Conservation (phyloP, 2,888 invertebrate species). For the Leptinotarsa juncta region DNA sequence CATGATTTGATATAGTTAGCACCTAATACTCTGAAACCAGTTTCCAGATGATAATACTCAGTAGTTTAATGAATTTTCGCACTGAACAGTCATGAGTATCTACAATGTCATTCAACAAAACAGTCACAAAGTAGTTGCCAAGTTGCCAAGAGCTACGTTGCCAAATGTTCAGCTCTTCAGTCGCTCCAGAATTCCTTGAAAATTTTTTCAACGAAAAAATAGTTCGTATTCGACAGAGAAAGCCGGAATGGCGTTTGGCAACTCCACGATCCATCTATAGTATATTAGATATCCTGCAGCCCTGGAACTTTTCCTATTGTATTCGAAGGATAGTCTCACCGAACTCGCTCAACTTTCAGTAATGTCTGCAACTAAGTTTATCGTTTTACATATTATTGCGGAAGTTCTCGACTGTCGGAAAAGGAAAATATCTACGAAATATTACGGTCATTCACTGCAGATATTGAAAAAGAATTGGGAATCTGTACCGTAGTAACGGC, state of each 20-base stretch:
- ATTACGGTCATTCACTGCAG: constrained; percentile 4
- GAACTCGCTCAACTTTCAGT: constrained; percentile 9
- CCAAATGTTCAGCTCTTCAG: no score
- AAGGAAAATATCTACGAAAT: constrained; percentile 5
- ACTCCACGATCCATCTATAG: neutral
- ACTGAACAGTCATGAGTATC: no score
- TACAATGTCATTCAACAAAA: no score
- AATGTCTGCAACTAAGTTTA: constrained; percentile 19
- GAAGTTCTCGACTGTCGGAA: constrained; percentile 7
- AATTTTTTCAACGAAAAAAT: neutral
- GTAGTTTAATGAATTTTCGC: no score
- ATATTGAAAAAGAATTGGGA: neutral
- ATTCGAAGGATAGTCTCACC: constrained; percentile 8
- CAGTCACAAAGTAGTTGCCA: no score
- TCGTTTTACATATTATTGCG: constrained; percentile 26
- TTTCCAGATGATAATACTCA: no score
- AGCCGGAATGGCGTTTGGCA: neutral
- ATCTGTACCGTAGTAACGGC: no score
- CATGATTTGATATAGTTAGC: no score
- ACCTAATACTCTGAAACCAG: no score
- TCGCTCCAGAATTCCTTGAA: no score
- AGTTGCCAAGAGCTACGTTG: no score
- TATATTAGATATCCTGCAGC: neutral
- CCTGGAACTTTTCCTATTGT: constrained; percentile 7
- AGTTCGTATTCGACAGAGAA: neutral